phyloP scores from a whole-genome alignment of 2,888 invertebrate species.

The Cepaea hortensis region DNA sequence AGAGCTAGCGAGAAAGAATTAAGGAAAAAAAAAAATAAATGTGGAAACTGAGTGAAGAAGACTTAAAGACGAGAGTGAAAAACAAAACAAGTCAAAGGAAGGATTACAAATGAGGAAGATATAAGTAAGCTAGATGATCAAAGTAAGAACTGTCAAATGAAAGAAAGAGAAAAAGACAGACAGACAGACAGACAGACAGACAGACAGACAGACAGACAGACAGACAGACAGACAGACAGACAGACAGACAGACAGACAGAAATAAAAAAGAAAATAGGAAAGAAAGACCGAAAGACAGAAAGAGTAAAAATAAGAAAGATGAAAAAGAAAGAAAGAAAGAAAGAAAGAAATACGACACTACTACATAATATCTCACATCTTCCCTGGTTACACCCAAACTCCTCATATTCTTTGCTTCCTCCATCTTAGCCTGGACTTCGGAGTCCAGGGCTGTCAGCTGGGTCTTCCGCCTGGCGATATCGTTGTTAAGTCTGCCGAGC shows the following conservation, averaged over 20 bases:
- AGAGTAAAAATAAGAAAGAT: background rate
- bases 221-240: no score
- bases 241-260: background rate
- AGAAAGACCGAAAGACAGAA: background rate
- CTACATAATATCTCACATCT: conserved; percentile 56
- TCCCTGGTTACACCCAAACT: conserved; percentile 61
- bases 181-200: no score
- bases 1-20: no score
- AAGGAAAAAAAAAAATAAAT: no score
- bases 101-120: no score
- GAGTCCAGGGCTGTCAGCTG: conserved; percentile 60
- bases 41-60: no score
- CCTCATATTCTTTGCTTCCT: conserved; percentile 63
- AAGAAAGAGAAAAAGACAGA: no score
- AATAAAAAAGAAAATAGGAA: background rate
- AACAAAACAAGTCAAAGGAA: no score
- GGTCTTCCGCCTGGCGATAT: conserved; percentile 61
- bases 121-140: no score
- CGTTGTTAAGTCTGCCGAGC: conserved; percentile 65
- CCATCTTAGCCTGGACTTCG: conserved; percentile 58
- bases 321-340: background rate
- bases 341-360: background rate
- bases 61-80: no score
- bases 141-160: no score
- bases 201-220: no score